Percentiles rank a stretch among this genome's conserved stretches.
phyloP scores from a whole-genome alignment of 2,888 invertebrate genomes.

The Eupsilia transversa region DNA sequence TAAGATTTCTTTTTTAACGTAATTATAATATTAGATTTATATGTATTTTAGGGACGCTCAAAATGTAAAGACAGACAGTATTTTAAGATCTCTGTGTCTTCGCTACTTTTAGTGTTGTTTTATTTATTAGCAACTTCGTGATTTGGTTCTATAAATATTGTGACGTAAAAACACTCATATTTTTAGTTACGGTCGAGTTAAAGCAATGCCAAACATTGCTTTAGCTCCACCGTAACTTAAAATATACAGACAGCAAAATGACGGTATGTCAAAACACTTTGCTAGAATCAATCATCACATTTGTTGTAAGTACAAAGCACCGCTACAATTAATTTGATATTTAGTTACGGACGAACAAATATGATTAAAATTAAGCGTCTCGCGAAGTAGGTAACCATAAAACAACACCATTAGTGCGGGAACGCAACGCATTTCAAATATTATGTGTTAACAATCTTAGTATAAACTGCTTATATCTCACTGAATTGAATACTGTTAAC shows the following conservation, averaged over 20 bases:
- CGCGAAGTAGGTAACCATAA: neutral
- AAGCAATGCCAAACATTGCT: too few species aligned
- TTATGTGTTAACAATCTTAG: conserved; percentile 30
- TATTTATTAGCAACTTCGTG: neutral
- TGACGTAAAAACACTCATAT: neutral
- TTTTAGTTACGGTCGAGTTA: neutral
- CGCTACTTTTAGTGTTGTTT: conserved; percentile 60
- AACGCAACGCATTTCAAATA: conserved; percentile 27
- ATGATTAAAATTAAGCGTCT: neutral
- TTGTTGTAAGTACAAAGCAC: neutral
- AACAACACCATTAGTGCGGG: conserved; percentile 34
- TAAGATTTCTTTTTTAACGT: conserved; percentile 68
- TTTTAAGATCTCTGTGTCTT: conserved; percentile 74
- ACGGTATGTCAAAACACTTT: neutral
- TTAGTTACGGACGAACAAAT: neutral
- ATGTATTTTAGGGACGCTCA: conserved; percentile 81
- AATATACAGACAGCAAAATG: too few species aligned
- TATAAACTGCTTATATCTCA: conserved; percentile 33
- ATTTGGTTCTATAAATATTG: neutral
- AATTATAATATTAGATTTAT: conserved; percentile 68
- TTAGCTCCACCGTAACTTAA: too few species aligned
- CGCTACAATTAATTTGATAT: neutral
- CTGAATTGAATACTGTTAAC: conserved; percentile 6
- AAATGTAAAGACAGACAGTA: conserved; percentile 78
- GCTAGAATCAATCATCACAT: neutral